Conservation (phyloP, 37 sponge, comb jelly and placozoan species). For the Crambe crambe region DNA sequence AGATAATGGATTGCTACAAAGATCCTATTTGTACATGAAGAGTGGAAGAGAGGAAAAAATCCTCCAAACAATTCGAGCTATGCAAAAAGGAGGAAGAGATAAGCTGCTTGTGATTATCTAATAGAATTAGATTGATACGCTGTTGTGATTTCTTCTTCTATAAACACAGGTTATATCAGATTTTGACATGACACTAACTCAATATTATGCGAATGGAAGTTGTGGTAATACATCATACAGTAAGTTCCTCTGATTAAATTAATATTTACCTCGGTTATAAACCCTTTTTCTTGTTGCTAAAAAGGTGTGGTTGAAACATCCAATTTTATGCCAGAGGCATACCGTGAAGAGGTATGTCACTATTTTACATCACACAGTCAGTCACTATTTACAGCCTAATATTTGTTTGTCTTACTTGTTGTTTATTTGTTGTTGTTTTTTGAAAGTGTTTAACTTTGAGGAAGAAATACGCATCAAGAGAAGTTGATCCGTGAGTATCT, state of each 20-base stretch:
- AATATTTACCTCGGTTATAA: not conserved
- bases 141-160: no score
- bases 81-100: not conserved
- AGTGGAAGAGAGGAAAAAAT: not conserved
- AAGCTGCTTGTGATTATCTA: slow-evolving; percentile 4
- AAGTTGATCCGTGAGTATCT: slow-evolving; percentile 55
- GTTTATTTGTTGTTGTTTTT: not conserved
- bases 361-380: not conserved
- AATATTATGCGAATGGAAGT: slow-evolving; percentile 29
- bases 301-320: slow-evolving; percentile 40
- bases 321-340: slow-evolving; percentile 26
- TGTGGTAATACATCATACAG: slow-evolving; percentile 46
- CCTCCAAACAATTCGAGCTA: not conserved
- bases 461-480: slow-evolving; percentile 61
- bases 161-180: slow-evolving; percentile 31
- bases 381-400: no score
- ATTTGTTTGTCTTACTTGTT: no score
- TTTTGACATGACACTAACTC: slow-evolving; percentile 53
- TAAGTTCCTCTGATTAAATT: not conserved
- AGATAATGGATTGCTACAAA: not conserved
- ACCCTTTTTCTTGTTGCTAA: not conserved
- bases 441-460: slow-evolving; percentile 27
- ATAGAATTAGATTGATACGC: no score
- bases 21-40: not conserved
- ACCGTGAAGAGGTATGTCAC: slow-evolving; percentile 25